A percentile compares a stretch with the other conserved stretches of the same genome.
These are phyloP conservation scores for Myotis myotis DNA, from an alignment of 2,797 vertebrate species.

Conservation along the genomic window DNA sequence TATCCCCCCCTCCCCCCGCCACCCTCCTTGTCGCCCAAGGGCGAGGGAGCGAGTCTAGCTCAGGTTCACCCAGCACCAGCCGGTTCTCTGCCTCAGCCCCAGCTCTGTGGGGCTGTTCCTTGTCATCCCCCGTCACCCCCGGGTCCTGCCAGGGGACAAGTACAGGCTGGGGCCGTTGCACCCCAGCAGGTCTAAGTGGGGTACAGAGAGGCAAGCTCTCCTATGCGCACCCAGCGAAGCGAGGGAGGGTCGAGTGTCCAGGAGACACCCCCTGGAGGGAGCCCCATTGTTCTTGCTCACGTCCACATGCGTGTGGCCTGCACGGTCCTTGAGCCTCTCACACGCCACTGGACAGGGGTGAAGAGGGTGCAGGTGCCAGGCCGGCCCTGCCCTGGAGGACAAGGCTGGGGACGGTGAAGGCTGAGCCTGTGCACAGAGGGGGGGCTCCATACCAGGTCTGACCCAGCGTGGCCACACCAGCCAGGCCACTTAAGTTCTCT, in stretches of 20 bases:
- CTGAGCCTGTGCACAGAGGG: not conserved
- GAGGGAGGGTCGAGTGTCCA: not conserved
- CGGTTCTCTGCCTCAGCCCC: not conserved
- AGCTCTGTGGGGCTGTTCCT: not conserved
- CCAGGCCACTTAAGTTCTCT: not conserved
- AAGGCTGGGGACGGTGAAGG: not conserved
- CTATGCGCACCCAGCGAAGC: not conserved
- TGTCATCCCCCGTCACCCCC: not conserved
- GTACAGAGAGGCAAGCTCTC: not conserved
- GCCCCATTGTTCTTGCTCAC: not conserved
- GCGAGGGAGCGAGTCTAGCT: not conserved
- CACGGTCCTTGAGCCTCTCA: not conserved
- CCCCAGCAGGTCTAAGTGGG: not conserved
- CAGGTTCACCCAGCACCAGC: not conserved
- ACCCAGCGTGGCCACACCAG: not conserved
- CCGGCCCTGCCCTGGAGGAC: not conserved
- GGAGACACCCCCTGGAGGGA: accelerated
- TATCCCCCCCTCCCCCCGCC: too few species aligned
- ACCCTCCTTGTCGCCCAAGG: not conserved
- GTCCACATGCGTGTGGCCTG: not conserved
- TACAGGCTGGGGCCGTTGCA: accelerated
- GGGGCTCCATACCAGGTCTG: not conserved
- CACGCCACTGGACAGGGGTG: not conserved
- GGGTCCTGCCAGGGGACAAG: not conserved
- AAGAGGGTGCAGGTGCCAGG: accelerated